phyloP scores from a whole-genome alignment of 2,113 vertebrate genomes.

The Rhinolophus ferrumequinum region DNA sequence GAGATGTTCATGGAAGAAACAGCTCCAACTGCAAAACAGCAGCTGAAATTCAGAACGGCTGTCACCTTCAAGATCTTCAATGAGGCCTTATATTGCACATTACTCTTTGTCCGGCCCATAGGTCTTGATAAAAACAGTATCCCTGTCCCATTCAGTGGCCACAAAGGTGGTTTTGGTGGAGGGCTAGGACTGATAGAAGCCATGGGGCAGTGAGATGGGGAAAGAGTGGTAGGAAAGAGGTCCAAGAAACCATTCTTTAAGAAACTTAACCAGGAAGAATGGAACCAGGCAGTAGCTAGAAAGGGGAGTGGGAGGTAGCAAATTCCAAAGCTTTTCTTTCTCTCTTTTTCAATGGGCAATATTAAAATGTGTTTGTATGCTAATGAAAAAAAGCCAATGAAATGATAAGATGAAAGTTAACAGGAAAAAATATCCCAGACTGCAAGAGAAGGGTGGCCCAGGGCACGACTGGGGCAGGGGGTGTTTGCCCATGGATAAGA shows the following conservation, averaged over 20 bases:
- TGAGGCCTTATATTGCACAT: not conserved
- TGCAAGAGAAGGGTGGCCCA: not conserved
- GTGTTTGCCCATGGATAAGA: not conserved
- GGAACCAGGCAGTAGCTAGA: not conserved
- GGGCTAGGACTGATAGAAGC: not conserved
- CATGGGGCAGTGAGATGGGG: not conserved
- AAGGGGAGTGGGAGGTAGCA: accelerated
- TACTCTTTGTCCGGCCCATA: not conserved
- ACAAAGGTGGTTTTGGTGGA: not conserved
- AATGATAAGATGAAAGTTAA: not conserved
- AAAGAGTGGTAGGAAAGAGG: not conserved
- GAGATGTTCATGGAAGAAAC: not conserved
- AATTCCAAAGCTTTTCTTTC: not conserved
- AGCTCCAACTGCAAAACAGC: not conserved
- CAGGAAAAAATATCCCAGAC: not conserved
- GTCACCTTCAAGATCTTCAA: not conserved
- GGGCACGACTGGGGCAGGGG: not conserved
- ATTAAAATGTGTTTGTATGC: not conserved
- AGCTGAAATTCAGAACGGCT: not conserved
- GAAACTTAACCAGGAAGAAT: not conserved
- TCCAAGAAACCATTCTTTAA: not conserved
- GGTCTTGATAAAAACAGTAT: not conserved
- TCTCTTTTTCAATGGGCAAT: not conserved
- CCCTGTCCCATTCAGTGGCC: not conserved
- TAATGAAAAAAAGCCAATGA: not conserved